phyloP scores from a whole-genome alignment of 2,797 vertebrate genomes.

The Lemur catta region DNA sequence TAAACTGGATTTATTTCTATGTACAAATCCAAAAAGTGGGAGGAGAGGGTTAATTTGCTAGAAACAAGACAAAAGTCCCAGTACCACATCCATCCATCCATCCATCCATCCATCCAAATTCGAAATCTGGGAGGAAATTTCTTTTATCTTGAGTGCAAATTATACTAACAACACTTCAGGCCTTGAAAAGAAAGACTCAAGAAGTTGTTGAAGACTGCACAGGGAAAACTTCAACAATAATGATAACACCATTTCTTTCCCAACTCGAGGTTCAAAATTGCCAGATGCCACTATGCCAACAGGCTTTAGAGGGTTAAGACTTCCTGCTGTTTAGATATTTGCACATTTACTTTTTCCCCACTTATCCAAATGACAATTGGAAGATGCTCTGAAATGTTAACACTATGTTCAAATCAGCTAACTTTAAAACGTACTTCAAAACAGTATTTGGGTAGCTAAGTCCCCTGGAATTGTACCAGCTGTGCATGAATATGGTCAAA shows the following conservation, averaged over 20 bases:
- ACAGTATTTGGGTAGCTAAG: background rate
- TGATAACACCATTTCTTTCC: slow-evolving; percentile 13
- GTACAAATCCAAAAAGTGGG: background rate
- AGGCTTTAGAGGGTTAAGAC: slow-evolving; percentile 40
- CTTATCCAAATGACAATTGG: slow-evolving; percentile 40
- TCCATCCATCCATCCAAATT: background rate
- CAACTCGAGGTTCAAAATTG: slow-evolving; percentile 34
- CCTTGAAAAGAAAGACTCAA: slow-evolving; percentile 37
- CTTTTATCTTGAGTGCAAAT: slow-evolving; percentile 8
- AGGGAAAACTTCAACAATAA: background rate
- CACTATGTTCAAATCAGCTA: background rate
- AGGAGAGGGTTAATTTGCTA: background rate
- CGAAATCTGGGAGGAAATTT: background rate
- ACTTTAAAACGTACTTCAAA: background rate
- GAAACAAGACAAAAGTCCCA: slow-evolving; percentile 31
- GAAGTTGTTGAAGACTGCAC: background rate
- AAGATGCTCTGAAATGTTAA: slow-evolving; percentile 55
- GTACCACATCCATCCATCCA: background rate
- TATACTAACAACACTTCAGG: slow-evolving; percentile 12
- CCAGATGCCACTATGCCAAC: background rate
- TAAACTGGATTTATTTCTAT: slow-evolving; percentile 23
- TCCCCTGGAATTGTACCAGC: background rate
- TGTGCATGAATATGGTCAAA: slow-evolving; percentile 20
- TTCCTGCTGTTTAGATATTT: slow-evolving; percentile 6
- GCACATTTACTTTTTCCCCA: background rate